Conservation (phyloP, 2,113 vertebrate genomes). For the Hemichromis elongatus region DNA sequence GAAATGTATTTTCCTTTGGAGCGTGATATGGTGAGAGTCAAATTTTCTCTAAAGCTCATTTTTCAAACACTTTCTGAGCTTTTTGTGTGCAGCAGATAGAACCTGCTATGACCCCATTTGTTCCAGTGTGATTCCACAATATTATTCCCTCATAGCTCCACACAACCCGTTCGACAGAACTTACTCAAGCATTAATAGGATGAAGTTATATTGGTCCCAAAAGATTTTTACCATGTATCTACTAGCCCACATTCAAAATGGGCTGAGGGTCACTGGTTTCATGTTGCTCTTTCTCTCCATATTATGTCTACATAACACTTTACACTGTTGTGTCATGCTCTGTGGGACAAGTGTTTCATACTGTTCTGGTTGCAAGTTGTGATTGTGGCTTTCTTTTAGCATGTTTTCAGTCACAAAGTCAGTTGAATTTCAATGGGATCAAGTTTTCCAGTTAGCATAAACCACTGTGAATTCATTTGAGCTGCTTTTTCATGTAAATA, state of each 20-base stretch:
- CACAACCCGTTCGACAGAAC: not conserved
- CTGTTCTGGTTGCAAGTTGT: not conserved
- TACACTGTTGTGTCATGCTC: not conserved
- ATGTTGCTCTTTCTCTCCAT: not conserved
- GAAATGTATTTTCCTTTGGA: not conserved
- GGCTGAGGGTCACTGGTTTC: not conserved
- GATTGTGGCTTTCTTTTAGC: not conserved
- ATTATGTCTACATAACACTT: not conserved
- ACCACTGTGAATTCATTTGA: no score
- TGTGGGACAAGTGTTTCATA: not conserved
- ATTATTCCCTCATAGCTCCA: constrained; percentile 8
- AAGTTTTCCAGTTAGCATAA: no score
- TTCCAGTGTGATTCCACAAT: not conserved
- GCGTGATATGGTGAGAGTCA: not conserved
- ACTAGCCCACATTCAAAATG: not conserved
- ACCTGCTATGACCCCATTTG: not conserved
- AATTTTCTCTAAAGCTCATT: not conserved
- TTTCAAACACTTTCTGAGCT: not conserved
- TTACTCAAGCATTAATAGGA: constrained; percentile 1
- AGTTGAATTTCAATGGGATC: not conserved
- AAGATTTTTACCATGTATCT: constrained; percentile 12
- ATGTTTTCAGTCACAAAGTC: no score
- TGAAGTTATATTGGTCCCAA: not conserved
- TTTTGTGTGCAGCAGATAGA: not conserved
- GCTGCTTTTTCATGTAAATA: no score